A percentile compares a stretch with the other conserved stretches of the same genome.
Conservation (phyloP, 2,113 vertebrate genomes). For the Rhipidura dahli region DNA sequence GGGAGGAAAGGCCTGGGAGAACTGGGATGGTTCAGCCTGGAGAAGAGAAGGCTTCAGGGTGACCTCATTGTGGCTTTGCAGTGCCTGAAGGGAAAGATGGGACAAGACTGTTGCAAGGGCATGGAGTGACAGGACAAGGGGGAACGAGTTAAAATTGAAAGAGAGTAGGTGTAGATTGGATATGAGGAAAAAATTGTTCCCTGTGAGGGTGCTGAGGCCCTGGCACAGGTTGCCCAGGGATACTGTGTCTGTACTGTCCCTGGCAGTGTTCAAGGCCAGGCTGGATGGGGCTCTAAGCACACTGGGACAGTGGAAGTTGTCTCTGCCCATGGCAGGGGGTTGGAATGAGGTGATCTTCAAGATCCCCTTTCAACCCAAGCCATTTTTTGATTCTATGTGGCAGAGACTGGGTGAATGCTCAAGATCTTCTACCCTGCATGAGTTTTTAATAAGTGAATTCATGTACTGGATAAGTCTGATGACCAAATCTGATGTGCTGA, state of each 20-base stretch:
- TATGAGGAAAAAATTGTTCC: background rate
- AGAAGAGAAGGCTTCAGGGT: background rate
- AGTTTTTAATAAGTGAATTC: background rate
- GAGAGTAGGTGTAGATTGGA: background rate
- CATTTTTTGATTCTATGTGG: too few species aligned
- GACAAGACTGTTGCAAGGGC: background rate
- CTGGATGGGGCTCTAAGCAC: background rate
- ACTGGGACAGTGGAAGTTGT: background rate
- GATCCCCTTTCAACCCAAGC: background rate
- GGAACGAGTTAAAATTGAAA: background rate
- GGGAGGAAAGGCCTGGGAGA: background rate
- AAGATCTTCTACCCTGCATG: background rate
- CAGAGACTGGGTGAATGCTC: background rate
- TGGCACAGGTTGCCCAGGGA: background rate
- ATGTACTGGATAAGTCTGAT: background rate
- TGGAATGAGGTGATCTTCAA: background rate
- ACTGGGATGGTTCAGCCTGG: background rate
- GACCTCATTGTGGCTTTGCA: rapidly evolving
- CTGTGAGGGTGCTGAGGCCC: rapidly evolving
- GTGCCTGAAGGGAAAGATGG: background rate
- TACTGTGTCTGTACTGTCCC: background rate
- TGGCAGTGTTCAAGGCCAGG: background rate
- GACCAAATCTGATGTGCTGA: background rate
- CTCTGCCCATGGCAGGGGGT: background rate
- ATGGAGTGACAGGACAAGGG: background rate